Percentiles rank a stretch among this genome's conserved stretches.
Evolutionary conservation across 2,113 vertebrate genomes (phyloP).

Genomic region (Tupaia chinensis): DNA sequence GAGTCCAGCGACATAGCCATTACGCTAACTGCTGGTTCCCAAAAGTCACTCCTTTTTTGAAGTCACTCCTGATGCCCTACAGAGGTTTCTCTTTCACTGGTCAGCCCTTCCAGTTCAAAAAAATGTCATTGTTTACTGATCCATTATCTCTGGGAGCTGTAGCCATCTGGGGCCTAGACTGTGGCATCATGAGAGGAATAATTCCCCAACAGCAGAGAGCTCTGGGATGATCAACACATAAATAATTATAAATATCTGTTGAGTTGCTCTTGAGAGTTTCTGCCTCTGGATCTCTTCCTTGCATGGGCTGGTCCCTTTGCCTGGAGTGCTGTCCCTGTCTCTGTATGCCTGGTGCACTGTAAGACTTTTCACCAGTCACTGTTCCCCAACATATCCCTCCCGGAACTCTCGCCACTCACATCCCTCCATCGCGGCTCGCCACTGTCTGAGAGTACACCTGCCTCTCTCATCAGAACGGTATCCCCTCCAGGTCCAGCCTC

Average conservation of each 20-base stretch:
- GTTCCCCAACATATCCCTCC: not conserved
- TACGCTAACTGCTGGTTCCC: too few relatives aligned
- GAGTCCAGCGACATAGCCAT: too few relatives aligned
- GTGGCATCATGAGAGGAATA: not conserved
- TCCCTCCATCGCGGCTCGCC: not conserved
- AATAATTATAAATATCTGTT: not conserved
- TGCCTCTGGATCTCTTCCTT: not conserved
- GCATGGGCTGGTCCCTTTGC: not conserved
- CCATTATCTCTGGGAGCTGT: not conserved
- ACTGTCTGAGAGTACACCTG: not conserved
- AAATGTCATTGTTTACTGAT: not conserved
- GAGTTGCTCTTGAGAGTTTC: not conserved
- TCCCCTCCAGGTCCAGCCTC: not conserved
- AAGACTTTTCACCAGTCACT: not conserved
- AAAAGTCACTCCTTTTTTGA: not conserved
- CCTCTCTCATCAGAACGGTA: not conserved
- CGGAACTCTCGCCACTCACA: not conserved
- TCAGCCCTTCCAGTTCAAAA: not conserved
- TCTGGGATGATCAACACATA: not conserved
- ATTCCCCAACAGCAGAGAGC: not conserved
- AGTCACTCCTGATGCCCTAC: not conserved
- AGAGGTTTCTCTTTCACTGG: not conserved
- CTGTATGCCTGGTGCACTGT: not conserved
- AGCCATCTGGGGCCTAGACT: not conserved
- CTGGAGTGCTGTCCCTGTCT: not conserved